Evolutionary conservation across 2,888 invertebrate species (phyloP).

Genomic region (Rhyacophila evoluta): DNA sequence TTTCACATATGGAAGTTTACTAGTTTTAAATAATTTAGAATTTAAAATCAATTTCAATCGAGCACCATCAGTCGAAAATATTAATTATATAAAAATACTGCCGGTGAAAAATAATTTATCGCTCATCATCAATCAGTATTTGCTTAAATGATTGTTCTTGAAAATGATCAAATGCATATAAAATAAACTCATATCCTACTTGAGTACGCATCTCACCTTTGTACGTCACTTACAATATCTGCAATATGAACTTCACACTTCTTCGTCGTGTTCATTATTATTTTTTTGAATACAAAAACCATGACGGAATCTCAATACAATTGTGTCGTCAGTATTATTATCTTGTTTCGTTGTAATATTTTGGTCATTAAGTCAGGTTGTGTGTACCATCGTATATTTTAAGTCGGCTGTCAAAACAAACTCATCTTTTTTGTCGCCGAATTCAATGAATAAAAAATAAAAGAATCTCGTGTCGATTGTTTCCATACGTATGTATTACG

Average conservation of each 20-base stretch:
- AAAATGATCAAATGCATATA: too few species aligned
- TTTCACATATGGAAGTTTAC: too few species aligned
- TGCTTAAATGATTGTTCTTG: too few species aligned
- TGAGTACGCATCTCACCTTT: too few species aligned
- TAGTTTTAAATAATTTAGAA: too few species aligned
- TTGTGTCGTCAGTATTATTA: neutral
- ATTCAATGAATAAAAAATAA: neutral
- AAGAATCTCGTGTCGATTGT: neutral
- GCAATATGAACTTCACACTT: neutral
- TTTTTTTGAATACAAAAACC: neutral
- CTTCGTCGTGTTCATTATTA: neutral
- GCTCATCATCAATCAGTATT: too few species aligned
- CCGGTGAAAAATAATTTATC: too few species aligned
- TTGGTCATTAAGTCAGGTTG: neutral
- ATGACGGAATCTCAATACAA: neutral
- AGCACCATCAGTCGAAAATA: too few species aligned
- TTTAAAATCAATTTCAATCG: too few species aligned
- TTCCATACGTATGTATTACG: neutral
- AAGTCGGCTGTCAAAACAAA: neutral
- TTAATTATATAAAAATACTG: too few species aligned
- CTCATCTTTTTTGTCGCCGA: neutral
- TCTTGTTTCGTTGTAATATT: neutral
- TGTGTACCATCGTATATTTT: neutral
- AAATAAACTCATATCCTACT: too few species aligned
- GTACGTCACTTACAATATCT: neutral